phyloP scores from a whole-genome alignment of 2,888 invertebrate genomes.

The Cephonodes hylas region DNA sequence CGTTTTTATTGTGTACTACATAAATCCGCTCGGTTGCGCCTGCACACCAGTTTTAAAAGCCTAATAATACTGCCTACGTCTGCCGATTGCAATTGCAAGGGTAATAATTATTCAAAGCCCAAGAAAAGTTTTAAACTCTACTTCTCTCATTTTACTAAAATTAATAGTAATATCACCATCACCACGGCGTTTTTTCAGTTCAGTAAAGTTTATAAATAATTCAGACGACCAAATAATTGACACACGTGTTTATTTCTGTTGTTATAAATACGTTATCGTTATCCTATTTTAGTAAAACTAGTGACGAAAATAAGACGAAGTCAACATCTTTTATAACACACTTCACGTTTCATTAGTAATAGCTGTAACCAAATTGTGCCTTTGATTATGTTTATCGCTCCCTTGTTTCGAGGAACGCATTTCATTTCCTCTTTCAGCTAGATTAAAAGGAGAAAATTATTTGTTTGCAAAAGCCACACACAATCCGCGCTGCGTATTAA shows the following conservation, averaged over 20 bases:
- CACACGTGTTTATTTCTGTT: background rate
- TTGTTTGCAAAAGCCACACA: constrained; percentile 1
- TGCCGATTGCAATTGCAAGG: too few relatives aligned
- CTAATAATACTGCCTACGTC: background rate
- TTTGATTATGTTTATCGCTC: background rate
- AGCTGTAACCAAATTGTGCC: background rate
- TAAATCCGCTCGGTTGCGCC: constrained; percentile 7
- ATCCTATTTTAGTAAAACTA: background rate
- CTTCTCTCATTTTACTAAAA: too few relatives aligned
- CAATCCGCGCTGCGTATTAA: background rate
- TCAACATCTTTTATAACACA: background rate
- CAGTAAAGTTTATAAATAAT: background rate
- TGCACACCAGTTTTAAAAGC: background rate
- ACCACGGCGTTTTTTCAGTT: background rate
- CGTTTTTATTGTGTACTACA: constrained; percentile 21
- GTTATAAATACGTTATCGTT: background rate
- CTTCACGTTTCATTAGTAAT: background rate
- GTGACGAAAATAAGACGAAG: background rate
- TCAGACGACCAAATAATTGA: background rate
- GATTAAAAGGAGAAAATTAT: background rate
- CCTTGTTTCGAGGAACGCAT: background rate
- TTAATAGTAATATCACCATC: too few relatives aligned
- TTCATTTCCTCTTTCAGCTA: background rate
- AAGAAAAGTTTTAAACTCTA: too few relatives aligned
- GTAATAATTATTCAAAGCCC: too few relatives aligned